These are phyloP conservation scores for Platypus cylindrus DNA, from an alignment of 2,888 invertebrate species.

Conservation along the genomic window DNA sequence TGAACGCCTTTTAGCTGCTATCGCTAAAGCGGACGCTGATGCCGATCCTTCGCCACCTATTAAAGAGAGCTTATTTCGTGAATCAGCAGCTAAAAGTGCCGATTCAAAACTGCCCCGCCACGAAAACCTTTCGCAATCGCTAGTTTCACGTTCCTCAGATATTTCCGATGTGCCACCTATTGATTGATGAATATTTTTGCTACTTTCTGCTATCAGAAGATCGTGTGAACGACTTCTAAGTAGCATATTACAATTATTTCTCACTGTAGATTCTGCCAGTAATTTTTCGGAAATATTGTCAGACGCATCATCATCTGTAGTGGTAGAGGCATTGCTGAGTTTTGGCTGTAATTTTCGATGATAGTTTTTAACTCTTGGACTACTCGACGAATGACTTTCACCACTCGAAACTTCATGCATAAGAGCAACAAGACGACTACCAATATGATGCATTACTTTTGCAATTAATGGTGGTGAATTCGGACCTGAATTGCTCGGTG, in stretches of 20 bases:
- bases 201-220: constrained; percentile 51
- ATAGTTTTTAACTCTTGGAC: constrained; percentile 47
- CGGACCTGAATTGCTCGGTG: constrained; percentile 37
- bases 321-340: constrained; percentile 45
- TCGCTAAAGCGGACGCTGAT: constrained; percentile 49
- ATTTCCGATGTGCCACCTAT: constrained; percentile 41
- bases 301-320: constrained; percentile 59
- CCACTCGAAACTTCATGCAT: constrained; percentile 88
- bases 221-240: constrained; percentile 76
- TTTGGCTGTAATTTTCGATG: constrained; percentile 45
- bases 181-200: constrained; percentile 37
- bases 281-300: constrained; percentile 56
- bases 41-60: constrained; percentile 51
- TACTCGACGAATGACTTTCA: constrained; percentile 44
- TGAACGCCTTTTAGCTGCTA: constrained; percentile 66
- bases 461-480: constrained; percentile 76
- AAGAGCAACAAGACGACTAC: constrained; percentile 70
- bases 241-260: constrained; percentile 41
- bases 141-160: constrained; percentile 57
- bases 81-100: constrained; percentile 78
- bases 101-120: constrained; percentile 90
- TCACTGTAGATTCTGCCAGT: constrained; percentile 30
- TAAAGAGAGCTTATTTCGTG: constrained; percentile 60
- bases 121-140: constrained; percentile 80
- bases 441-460: constrained; percentile 87